Conservation (phyloP, 2,888 invertebrate genomes). For the Hirtodrosophila confusa region DNA sequence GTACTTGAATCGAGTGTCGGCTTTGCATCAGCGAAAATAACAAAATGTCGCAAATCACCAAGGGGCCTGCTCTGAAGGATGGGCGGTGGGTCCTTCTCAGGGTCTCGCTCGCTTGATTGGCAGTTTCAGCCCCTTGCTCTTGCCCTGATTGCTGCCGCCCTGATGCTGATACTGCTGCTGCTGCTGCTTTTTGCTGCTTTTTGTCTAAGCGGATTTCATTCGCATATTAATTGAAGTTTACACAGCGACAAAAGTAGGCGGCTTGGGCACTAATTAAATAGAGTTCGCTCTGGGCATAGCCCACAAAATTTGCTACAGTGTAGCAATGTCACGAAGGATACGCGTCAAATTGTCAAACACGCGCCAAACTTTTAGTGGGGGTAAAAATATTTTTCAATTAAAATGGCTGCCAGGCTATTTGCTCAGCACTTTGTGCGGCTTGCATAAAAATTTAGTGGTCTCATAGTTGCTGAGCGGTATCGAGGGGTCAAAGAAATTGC, state of each 20-base stretch:
- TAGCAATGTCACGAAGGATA: conserved; percentile 28
- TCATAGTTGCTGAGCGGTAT: conserved; percentile 26
- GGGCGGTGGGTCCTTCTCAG: conserved; percentile 7
- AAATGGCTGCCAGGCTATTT: conserved; percentile 69
- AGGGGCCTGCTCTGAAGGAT: conserved; percentile 13
- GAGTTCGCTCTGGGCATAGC: conserved; percentile 5
- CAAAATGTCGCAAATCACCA: conserved; percentile 75
- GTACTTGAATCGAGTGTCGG: conserved; percentile 72
- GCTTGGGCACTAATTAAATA: conserved; percentile 50
- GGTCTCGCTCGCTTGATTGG: conserved; percentile 55
- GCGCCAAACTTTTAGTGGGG: conserved; percentile 49
- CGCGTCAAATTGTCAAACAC: conserved; percentile 68
- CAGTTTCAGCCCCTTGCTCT: conserved; percentile 39
- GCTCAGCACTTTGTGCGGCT: conserved; percentile 65
- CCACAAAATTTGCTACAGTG: conserved; percentile 35
- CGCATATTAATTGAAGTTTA: conserved; percentile 77
- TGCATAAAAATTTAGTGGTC: conserved; percentile 69
- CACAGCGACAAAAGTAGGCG: conserved; percentile 58
- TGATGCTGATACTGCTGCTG: conserved; percentile 9
- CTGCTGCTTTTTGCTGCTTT: conserved; percentile 26
- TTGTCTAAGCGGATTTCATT: conserved; percentile 76
- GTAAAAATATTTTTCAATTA: conserved; percentile 77
- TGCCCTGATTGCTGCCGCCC: conserved; percentile 30
- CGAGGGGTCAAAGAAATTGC: conserved; percentile 7
- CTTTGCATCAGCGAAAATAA: conserved; percentile 76